These are phyloP conservation scores for Micrasema longulum DNA, from an alignment of 1,140 invertebrate species.

Conservation along the genomic window DNA sequence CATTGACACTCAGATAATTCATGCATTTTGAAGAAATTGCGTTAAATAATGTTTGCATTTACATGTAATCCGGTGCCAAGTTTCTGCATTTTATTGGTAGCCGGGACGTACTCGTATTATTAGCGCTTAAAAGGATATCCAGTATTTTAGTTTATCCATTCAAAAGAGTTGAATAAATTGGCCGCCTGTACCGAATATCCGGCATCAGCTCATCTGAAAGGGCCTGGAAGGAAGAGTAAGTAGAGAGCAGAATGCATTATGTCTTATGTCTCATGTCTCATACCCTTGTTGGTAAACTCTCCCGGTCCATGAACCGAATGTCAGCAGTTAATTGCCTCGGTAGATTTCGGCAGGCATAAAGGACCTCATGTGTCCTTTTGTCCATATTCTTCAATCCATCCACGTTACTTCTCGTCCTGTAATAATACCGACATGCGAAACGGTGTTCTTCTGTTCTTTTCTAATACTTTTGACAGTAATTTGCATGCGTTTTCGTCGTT, in stretches of 20 bases:
- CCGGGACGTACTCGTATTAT: neutral
- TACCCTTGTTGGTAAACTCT: too few species aligned
- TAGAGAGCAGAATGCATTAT: neutral
- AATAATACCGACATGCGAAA: neutral
- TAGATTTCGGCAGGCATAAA: conserved; percentile 17
- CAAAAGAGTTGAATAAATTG: conserved; percentile 26
- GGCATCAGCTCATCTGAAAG: neutral
- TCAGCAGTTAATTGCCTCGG: conserved; percentile 32
- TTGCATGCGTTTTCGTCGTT: too few species aligned
- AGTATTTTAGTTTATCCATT: neutral
- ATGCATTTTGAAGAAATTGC: neutral
- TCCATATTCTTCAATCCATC: conserved; percentile 27
- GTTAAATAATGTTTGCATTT: neutral
- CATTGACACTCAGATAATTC: neutral
- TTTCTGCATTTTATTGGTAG: too few species aligned
- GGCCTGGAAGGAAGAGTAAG: neutral
- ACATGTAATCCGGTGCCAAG: too few species aligned
- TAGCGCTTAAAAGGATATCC: neutral
- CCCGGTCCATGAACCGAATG: neutral
- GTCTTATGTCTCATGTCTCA: too few species aligned
- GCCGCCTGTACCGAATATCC: conserved; percentile 16
- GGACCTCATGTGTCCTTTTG: conserved; percentile 2
- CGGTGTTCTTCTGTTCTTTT: too few species aligned
- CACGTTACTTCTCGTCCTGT: neutral
- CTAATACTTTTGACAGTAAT: too few species aligned